Base-by-base conservation (phyloP, 2,797 vertebrate species). In the Sparus aurata region DNA sequence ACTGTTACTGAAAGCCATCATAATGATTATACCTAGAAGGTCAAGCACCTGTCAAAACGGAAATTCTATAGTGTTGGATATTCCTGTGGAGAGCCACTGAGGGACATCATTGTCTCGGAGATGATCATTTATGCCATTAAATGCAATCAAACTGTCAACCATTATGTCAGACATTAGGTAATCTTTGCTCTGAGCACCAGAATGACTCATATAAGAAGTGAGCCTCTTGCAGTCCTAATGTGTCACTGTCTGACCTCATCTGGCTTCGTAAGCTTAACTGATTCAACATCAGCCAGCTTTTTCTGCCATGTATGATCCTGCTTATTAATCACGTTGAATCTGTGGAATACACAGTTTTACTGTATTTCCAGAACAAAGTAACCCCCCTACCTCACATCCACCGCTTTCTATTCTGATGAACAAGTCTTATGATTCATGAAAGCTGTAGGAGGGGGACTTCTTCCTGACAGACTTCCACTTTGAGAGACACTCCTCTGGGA, bases 401-500 rank as follows among this genome's bases (percentile, higher is more conserved):
- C 58, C 55, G 34, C 75, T 88, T 77, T 91, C 59, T 78, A 22
- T 82, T 89, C 75, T 68, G 43, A 86, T 65, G 67, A 84, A 83
- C 50, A 61, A 67, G 57, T 46, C 59, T 77, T 62, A 73, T 90
- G 85, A 92, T 85, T 92, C 82, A 89, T 89, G 69, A 88, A 89
- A 86, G 82, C 85, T 70, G 70, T 59, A 64, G 65, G 53, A 73
- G 64, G 27, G 22, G 63, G 73, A 72, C 69, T 67, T 55, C 82
- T 75, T 73, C 68, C 64, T 90, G 86, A 89, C 79, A 88, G 77
- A 79, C 85, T 86, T 91, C 87, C 72, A 84, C 86, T 75, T 83
- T 84, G 80, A 85, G 80, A 84, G 77, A 80, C 69, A 13, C 75
- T 90, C 85, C 85, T 84, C 73, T 81, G 87, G 91, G 88, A 92